phyloP scores from a whole-genome alignment of 2,113 vertebrate species.

The Salvelinus namaycush region DNA sequence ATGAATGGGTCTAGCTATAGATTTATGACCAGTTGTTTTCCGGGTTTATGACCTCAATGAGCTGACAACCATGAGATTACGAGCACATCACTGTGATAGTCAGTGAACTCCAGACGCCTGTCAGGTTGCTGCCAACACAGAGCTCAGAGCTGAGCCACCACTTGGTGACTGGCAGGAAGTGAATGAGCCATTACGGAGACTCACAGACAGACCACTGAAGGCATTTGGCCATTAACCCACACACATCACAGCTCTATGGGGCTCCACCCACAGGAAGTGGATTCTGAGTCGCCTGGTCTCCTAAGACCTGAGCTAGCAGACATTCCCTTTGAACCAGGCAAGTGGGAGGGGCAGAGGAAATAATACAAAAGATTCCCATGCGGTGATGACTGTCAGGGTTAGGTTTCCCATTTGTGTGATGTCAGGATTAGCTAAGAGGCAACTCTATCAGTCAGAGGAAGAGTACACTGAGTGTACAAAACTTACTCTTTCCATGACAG shows the following conservation, averaged over 20 bases:
- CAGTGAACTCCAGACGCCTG: constrained; percentile 12
- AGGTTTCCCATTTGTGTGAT: too few relatives aligned
- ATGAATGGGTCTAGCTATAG: constrained; percentile 56
- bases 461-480: too few relatives aligned
- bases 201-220: constrained; percentile 25
- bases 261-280: constrained; percentile 23
- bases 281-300: constrained; percentile 36
- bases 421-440: too few relatives aligned
- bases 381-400: too few relatives aligned
- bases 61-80: constrained; percentile 9
- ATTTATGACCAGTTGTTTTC: constrained; percentile 19
- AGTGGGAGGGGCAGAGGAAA: neutral
- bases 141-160: constrained; percentile 42
- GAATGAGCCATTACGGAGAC: constrained; percentile 29
- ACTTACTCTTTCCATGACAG: too few relatives aligned
- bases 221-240: constrained; percentile 10
- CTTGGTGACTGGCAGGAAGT: constrained; percentile 59
- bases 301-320: neutral
- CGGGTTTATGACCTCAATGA: constrained; percentile 39
- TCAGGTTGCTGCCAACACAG: constrained; percentile 35
- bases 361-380: neutral
- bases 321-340: constrained; percentile 18
- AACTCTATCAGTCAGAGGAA: too few relatives aligned
- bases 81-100: constrained; percentile 16
- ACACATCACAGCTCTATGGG: neutral